These are phyloP conservation scores for Zootoca vivipara DNA, from an alignment of 2,113 vertebrate genomes.

Conservation along the genomic window DNA sequence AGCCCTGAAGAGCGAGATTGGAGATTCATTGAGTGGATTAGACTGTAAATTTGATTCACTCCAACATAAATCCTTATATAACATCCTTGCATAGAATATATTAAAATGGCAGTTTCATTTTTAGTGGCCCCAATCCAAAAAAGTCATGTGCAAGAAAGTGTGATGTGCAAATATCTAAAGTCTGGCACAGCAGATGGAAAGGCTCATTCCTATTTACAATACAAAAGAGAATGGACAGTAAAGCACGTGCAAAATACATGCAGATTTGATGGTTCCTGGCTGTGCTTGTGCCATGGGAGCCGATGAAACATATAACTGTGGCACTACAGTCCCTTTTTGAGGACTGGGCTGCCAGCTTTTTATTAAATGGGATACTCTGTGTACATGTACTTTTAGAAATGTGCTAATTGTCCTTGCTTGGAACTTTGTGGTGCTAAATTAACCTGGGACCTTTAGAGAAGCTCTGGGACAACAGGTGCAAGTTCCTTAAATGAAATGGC, in stretches of 20 bases:
- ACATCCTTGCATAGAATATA: background rate
- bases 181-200: background rate
- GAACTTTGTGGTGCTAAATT: background rate
- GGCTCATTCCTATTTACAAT: background rate
- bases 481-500: slow-evolving; percentile 4
- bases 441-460: slow-evolving; percentile 10
- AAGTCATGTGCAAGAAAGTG: background rate
- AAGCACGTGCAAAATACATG: background rate
- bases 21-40: background rate
- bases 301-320: background rate
- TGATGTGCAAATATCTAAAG: background rate
- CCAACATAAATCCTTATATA: background rate
- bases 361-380: slow-evolving; percentile 2
- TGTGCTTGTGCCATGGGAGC: background rate
- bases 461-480: slow-evolving; percentile 4
- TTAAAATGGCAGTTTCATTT: background rate
- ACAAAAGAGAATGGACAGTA: background rate
- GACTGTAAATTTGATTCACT: background rate
- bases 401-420: slow-evolving; percentile 11
- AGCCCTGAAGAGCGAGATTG: background rate
- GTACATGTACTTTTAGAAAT: background rate
- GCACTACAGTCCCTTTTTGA: background rate
- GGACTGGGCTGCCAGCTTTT: background rate
- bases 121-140: background rate
- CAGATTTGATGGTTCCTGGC: background rate